phyloP scores from a whole-genome alignment of 2,113 vertebrate genomes.

The Elachura formosa region DNA sequence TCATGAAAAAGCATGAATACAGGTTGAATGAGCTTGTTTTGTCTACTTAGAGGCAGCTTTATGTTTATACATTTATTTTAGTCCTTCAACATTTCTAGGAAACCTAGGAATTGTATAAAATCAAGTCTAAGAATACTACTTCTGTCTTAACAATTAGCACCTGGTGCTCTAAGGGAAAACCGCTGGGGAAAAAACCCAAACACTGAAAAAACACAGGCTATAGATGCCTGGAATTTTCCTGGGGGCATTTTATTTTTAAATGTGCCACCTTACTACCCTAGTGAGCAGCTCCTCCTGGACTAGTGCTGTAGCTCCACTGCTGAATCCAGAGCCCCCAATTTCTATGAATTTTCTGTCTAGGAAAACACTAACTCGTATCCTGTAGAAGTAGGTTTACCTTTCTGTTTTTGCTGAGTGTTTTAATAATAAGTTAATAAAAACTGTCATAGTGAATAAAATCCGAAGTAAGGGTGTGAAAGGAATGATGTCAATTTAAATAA shows the following conservation, averaged over 20 bases:
- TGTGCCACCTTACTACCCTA: accelerated
- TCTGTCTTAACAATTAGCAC: not conserved
- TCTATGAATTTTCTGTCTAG: accelerated
- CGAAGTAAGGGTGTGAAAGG: not conserved
- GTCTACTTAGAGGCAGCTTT: accelerated
- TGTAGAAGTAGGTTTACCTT: not conserved
- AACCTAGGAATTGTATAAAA: not conserved
- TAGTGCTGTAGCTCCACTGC: not conserved
- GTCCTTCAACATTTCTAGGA: not conserved
- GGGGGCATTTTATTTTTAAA: not conserved
- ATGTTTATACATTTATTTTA: not conserved
- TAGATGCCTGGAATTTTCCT: not conserved
- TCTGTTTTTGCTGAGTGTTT: not conserved
- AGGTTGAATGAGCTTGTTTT: not conserved
- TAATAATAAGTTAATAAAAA: not conserved
- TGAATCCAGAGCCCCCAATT: not conserved
- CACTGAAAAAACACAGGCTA: not conserved
- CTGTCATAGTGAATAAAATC: not conserved
- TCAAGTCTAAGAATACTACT: not conserved
- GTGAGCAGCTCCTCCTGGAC: not conserved
- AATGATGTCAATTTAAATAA: not conserved
- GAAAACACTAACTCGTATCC: not conserved
- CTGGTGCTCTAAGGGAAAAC: not conserved
- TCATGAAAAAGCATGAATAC: not conserved
- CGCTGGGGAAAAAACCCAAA: too few relatives aligned